Conservation (phyloP, 2,797 vertebrate species). For the Microchirus variegatus region DNA sequence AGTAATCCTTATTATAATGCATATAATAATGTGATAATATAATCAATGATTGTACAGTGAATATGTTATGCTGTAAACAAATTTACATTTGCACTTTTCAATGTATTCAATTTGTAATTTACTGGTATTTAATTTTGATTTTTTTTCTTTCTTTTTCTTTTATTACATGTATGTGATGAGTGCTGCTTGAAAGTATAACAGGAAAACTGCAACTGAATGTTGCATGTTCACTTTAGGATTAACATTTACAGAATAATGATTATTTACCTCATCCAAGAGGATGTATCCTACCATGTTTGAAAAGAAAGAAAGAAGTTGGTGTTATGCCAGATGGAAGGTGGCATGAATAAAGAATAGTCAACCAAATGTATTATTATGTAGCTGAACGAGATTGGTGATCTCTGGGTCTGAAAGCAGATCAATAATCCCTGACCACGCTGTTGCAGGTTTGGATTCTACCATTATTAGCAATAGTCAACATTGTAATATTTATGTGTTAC, state of each 20-base stretch:
- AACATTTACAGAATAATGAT: conserved; percentile 44
- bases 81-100: conserved; percentile 83
- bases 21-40: conserved; percentile 82
- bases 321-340: conserved; percentile 18
- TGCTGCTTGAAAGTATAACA: conserved; percentile 71
- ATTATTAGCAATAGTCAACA: conserved; percentile 71
- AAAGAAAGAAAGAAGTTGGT: conserved; percentile 21
- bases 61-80: conserved; percentile 84
- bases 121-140: conserved; percentile 67
- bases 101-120: conserved; percentile 57
- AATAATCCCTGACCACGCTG: conserved; percentile 20
- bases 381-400: conserved; percentile 26
- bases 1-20: conserved; percentile 82
- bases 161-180: conserved; percentile 71
- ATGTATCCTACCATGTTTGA: conserved; percentile 34
- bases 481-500: conserved; percentile 49
- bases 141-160: too few relatives aligned
- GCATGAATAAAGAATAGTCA: conserved; percentile 11
- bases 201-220: conserved; percentile 72
- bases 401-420: conserved; percentile 32
- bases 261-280: conserved; percentile 51
- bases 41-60: conserved; percentile 83
- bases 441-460: conserved; percentile 40
- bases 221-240: conserved; percentile 73
- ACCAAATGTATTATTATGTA: conserved; percentile 49